A percentile compares a stretch with the other conserved stretches of the same genome.
Conservation (phyloP, 2,888 invertebrate species). For the Mystacides longicornis region DNA sequence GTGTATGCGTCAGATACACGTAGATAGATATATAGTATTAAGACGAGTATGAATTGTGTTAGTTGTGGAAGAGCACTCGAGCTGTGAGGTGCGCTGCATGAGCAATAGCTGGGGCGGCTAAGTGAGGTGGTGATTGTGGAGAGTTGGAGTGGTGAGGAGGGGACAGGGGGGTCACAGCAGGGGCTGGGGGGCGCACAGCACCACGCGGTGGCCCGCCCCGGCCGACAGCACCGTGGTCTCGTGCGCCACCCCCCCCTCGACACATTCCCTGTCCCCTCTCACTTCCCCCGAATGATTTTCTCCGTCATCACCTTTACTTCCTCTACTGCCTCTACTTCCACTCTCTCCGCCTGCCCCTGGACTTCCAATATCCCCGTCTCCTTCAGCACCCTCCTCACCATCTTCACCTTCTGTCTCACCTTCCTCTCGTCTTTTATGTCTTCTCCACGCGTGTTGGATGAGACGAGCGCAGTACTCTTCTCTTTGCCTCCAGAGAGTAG, state of each 20-base stretch:
- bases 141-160: conserved; percentile 59
- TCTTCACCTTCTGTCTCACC: conserved; percentile 49
- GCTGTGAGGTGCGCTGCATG: conserved; percentile 39
- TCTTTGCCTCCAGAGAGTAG: conserved; percentile 90
- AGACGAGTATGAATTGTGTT: conserved; percentile 24
- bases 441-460: conserved; percentile 92
- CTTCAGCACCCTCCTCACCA: conserved; percentile 39
- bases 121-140: conserved; percentile 41
- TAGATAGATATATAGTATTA: too few species aligned
- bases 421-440: conserved; percentile 66
- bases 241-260: conserved; percentile 35
- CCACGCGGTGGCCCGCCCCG: conserved; percentile 85
- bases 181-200: conserved; percentile 81
- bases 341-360: conserved; percentile 34
- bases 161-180: conserved; percentile 74
- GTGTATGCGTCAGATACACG: too few species aligned
- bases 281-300: conserved; percentile 48
- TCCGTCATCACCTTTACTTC: conserved; percentile 50
- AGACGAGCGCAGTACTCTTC: conserved; percentile 94
- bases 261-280: conserved; percentile 30
- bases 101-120: conserved; percentile 47
- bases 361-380: conserved; percentile 40
- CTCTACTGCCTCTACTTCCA: conserved; percentile 44
- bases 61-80: conserved; percentile 46
- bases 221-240: conserved; percentile 81